These are phyloP conservation scores for Dascyllus trimaculatus DNA, from an alignment of 2,113 vertebrate species.

Conservation along the genomic window DNA sequence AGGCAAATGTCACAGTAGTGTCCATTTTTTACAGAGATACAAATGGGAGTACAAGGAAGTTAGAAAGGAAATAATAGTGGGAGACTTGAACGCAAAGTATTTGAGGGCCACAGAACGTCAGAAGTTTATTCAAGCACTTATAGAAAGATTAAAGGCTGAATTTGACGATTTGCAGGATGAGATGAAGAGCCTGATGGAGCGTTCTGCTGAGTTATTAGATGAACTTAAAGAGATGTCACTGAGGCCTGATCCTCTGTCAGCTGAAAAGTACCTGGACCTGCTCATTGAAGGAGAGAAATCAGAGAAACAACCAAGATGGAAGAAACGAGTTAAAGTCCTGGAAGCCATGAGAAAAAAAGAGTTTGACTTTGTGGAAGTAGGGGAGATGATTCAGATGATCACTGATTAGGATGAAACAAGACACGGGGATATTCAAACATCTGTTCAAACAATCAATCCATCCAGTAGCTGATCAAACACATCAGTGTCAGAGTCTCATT, in stretches of 20 bases:
- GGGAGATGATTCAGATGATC: too few relatives aligned
- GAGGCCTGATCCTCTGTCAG: constrained; percentile 63
- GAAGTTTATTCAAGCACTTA: neutral
- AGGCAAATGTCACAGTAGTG: constrained; percentile 36
- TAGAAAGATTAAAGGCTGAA: neutral
- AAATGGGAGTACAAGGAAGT: constrained; percentile 15
- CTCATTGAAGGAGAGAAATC: constrained; percentile 54
- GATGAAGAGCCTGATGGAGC: neutral
- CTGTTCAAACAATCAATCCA: too few relatives aligned
- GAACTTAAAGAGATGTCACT: constrained; percentile 65
- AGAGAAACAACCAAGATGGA: constrained; percentile 32
- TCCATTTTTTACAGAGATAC: constrained; percentile 51
- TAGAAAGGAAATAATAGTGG: neutral
- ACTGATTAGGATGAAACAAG: too few relatives aligned
- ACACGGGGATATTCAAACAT: too few relatives aligned
- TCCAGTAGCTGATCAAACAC: too few relatives aligned
- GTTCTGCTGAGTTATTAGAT: neutral
- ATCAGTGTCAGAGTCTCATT: too few relatives aligned
- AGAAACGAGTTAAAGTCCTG: constrained; percentile 14
- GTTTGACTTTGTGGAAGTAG: too few relatives aligned
- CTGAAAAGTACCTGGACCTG: constrained; percentile 63
- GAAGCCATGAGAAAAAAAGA: too few relatives aligned
- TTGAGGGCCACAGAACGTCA: constrained; percentile 1
- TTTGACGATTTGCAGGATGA: neutral
- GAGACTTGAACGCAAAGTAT: constrained; percentile 35